phyloP scores from a whole-genome alignment of 2,888 invertebrate genomes.

The Folsomia manolachei region DNA sequence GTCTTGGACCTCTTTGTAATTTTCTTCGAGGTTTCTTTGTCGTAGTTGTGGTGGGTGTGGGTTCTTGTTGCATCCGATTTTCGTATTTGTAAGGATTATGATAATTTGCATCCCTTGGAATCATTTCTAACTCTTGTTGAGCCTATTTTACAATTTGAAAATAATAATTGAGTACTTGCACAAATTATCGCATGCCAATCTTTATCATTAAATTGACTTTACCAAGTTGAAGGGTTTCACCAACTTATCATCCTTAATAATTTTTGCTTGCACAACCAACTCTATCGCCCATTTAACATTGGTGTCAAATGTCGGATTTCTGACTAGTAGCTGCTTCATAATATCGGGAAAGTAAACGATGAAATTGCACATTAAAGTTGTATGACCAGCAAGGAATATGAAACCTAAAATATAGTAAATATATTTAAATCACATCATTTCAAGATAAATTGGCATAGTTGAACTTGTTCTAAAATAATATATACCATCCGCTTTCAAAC shows the following conservation, averaged over 20 bases:
- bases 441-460: neutral
- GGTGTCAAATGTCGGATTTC: conserved; percentile 39
- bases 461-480: neutral
- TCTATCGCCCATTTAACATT: conserved; percentile 42
- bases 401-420: conserved; percentile 33
- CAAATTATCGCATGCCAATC: neutral
- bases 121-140: conserved; percentile 44
- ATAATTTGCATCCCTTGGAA: conserved; percentile 42
- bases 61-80: conserved; percentile 27
- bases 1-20: conserved; percentile 40
- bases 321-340: conserved; percentile 35
- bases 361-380: conserved; percentile 37
- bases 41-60: conserved; percentile 31
- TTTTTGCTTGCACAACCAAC: conserved; percentile 32
- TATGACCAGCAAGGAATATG: conserved; percentile 41
- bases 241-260: conserved; percentile 39
- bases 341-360: conserved; percentile 46
- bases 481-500: conserved; percentile 35
- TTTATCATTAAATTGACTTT: conserved; percentile 1
- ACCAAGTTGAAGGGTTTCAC: conserved; percentile 41
- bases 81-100: conserved; percentile 42
- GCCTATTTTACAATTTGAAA: conserved; percentile 26
- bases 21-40: conserved; percentile 44
- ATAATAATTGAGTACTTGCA: neutral
- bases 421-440: no score